phyloP scores from a whole-genome alignment of 2,113 vertebrate genomes.

The Gobius niger region DNA sequence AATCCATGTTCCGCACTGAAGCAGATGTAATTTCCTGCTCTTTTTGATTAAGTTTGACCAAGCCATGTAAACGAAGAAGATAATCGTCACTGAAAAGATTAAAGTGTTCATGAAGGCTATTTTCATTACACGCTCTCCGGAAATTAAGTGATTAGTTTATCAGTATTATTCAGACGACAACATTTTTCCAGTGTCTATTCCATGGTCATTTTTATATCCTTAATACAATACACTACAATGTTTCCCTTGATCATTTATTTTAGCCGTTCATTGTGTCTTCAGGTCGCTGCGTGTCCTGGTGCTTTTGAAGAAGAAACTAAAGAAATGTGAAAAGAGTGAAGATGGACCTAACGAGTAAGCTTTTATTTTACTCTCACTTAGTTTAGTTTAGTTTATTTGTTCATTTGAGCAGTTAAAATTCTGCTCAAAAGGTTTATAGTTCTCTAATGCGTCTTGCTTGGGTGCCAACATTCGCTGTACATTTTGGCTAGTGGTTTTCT shows the following conservation, averaged over 20 bases:
- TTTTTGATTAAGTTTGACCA: background rate
- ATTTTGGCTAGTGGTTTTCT: too few relatives aligned
- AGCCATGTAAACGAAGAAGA: background rate
- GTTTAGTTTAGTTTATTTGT: too few relatives aligned
- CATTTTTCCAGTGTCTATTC: background rate
- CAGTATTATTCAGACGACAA: too few relatives aligned
- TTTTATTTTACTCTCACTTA: too few relatives aligned
- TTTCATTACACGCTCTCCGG: too few relatives aligned
- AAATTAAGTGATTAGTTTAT: too few relatives aligned
- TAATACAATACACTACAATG: too few relatives aligned
- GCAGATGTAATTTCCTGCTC: background rate
- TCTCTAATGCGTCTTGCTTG: too few relatives aligned
- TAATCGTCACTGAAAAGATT: background rate
- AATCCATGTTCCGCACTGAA: background rate
- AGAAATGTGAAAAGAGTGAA: conserved; percentile 19
- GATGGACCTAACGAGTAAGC: background rate
- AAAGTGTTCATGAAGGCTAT: background rate
- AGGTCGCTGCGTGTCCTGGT: conserved; percentile 75
- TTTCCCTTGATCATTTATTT: background rate
- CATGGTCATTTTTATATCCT: background rate
- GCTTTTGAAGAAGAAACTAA: conserved; percentile 69
- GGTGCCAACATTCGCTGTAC: too few relatives aligned
- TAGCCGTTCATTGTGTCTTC: background rate
- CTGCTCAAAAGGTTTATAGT: too few relatives aligned
- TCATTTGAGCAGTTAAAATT: too few relatives aligned